These are phyloP conservation scores for Indicator maculatus DNA, from an alignment of 2,113 vertebrate genomes.

Conservation along the genomic window DNA sequence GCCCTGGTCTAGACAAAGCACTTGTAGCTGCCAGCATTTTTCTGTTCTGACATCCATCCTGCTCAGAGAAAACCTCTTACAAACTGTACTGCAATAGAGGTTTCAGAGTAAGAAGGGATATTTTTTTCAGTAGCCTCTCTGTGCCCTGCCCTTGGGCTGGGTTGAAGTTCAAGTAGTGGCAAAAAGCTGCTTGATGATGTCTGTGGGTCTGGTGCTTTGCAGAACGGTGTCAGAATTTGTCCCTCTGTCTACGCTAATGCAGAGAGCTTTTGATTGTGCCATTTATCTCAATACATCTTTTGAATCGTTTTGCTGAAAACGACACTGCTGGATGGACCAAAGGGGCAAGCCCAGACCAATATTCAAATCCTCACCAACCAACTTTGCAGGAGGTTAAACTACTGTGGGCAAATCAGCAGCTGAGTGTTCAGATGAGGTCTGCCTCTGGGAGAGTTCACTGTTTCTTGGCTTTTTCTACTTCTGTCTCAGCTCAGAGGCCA, in stretches of 20 bases:
- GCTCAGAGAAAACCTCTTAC: not conserved
- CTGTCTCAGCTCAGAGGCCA: not conserved
- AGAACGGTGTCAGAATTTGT: not conserved
- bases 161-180: not conserved
- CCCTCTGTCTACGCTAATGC: not conserved
- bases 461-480: not conserved
- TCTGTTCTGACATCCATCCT: not conserved
- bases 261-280: slow-evolving; percentile 16
- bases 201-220: not conserved
- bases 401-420: not conserved
- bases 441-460: not conserved
- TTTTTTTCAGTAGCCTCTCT: not conserved
- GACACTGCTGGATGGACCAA: not conserved
- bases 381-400: slow-evolving; percentile 17
- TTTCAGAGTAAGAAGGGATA: not conserved
- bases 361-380: not conserved
- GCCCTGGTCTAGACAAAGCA: not conserved
- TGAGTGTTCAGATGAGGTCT: not conserved
- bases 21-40: not conserved
- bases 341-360: slow-evolving; percentile 9
- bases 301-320: slow-evolving; percentile 1
- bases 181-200: not conserved
- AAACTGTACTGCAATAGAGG: not conserved
- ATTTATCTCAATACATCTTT: slow-evolving; percentile 38
- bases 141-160: not conserved